Evolutionary conservation across 2,797 vertebrate genomes (phyloP), one percentile per base, ranked within the genome.

Genomic region (Bovichtus diacanthus): DNA sequence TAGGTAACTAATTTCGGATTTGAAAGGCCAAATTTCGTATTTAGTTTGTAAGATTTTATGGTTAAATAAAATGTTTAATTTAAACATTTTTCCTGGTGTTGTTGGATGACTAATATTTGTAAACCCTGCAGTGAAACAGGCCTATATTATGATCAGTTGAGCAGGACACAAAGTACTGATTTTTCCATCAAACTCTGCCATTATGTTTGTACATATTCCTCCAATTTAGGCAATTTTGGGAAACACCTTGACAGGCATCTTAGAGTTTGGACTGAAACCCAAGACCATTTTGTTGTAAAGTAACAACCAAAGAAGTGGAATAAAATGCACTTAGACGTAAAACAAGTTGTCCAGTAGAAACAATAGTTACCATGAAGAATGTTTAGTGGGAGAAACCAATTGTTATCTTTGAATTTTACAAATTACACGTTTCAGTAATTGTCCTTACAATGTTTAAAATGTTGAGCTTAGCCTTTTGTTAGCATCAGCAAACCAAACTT

Each of bases 11-110:
- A 50, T 36, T 31, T 13, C 7, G 19, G 43, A 47, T 58, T 70
- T 74, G 47, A 70, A 65, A 69, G 64, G 59, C 27, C 56, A 62
- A 7, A 21, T 25, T 23, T 31, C 38, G 39, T 25, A 39, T 46
- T 44, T 39, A 19, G 0, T 60, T 64, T 34, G n/a, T 44, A 18
- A 46, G 59, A 18, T 66, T 56, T 19, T 11, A 25, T 56, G 0
- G 54, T 63, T 72, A 34, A 34, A n/a, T n/a, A n/a, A n/a, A n/a
- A n/a, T n/a, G 31, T 54, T 6, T 55, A 5, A 59, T 41, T 44
- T n/a, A n/a, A 10, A 0, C 46, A 54, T 19, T 54, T 64, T 21
- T 25, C 31, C 4, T 18, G 10, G 5, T 51, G 47, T 54, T 68
- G 2, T 50, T 18, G 34, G 29, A 56, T 50, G 4, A 64, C n/a